Conservation (phyloP, 2,888 invertebrate species). For the Aleiodes testaceus region DNA sequence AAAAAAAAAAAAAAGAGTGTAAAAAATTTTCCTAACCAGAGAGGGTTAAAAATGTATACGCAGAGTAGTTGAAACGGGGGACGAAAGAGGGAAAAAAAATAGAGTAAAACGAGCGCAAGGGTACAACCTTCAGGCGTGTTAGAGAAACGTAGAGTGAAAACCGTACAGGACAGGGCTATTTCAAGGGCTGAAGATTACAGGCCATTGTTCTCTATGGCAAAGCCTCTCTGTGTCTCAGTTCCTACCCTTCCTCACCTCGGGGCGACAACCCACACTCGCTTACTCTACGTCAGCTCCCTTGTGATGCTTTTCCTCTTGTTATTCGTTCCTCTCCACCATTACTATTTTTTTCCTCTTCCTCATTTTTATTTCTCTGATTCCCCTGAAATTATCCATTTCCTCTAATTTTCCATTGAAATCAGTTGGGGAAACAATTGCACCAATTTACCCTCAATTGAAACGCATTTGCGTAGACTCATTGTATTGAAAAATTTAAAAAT, state of each 20-base stretch:
- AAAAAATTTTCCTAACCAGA: neutral
- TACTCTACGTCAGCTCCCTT: conserved; percentile 8
- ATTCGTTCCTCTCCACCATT: conserved; percentile 29
- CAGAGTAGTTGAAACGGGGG: neutral
- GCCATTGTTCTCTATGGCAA: conserved; percentile 68
- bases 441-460: neutral
- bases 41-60: conserved; percentile 13
- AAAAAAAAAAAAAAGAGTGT: neutral
- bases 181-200: conserved; percentile 71
- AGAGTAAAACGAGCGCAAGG: neutral
- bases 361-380: conserved; percentile 20
- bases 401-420: conserved; percentile 21
- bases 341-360: conserved; percentile 35
- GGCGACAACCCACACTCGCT: conserved; percentile 40
- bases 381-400: neutral
- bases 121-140: conserved; percentile 40
- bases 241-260: conserved; percentile 56
- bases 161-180: conserved; percentile 53
- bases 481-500: conserved; percentile 6
- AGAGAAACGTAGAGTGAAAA: conserved; percentile 31
- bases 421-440: neutral
- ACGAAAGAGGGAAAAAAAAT: neutral
- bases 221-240: conserved; percentile 68
- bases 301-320: conserved; percentile 29
- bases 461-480: conserved; percentile 1